Percentiles rank a stretch among this genome's conserved stretches.
Conservation (phyloP, 37 sponge, comb jelly and placozoan genomes). For the Eunapius fragilis region DNA sequence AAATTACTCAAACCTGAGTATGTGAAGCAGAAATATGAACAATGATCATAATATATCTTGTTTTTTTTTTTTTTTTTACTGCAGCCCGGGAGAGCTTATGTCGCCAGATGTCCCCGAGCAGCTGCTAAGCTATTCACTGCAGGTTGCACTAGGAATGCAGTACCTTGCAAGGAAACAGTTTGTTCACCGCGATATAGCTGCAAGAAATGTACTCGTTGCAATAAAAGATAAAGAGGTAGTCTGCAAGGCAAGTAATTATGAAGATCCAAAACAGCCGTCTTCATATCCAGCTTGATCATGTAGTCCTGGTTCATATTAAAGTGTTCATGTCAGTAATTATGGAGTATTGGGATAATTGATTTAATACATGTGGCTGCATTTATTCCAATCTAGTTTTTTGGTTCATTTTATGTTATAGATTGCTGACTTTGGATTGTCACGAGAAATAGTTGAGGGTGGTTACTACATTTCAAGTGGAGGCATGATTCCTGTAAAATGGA, state of each 20-base stretch:
- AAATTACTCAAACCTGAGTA: not conserved
- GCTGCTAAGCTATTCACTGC: constrained; percentile 29
- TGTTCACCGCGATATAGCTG: constrained; percentile 61
- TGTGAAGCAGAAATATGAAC: not conserved
- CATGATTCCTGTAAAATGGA: constrained; percentile 62
- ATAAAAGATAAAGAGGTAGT: constrained; percentile 28
- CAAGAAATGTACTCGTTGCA: constrained; percentile 57
- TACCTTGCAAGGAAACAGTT: constrained; percentile 41
- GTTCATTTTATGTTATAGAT: too few species aligned
- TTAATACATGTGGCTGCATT: not conserved
- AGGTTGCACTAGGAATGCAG: constrained; percentile 61
- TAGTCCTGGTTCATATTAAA: too few species aligned
- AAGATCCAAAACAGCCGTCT: too few species aligned
- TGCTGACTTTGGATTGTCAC: constrained; percentile 65
- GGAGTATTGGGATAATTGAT: not conserved
- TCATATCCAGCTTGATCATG: too few species aligned
- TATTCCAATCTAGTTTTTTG: too few species aligned
- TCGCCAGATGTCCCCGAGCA: not conserved
- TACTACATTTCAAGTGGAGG: constrained; percentile 17
- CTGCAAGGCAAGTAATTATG: not conserved
- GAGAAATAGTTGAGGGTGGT: constrained; percentile 10
- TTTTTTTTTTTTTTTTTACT: too few species aligned
- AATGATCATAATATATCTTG: too few species aligned
- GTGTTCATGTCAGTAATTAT: too few species aligned
- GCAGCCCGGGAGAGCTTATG: too few species aligned